These are phyloP conservation scores for Cephonodes hylas DNA, from an alignment of 2,888 invertebrate genomes.

Conservation along the genomic window DNA sequence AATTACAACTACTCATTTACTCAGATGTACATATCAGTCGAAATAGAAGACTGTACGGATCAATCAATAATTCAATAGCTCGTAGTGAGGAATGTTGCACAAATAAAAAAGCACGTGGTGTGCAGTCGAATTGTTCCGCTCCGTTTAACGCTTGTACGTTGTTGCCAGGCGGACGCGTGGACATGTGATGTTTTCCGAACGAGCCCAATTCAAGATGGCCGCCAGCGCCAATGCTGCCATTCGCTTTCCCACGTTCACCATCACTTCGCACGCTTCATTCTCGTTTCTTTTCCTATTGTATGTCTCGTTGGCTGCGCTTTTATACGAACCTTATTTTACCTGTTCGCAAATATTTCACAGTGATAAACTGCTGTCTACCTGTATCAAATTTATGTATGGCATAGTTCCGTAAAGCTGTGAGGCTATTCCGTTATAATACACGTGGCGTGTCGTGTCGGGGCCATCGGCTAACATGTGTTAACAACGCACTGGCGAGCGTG, in stretches of 20 bases:
- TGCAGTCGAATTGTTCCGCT: conserved; percentile 68
- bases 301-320: conserved; percentile 58
- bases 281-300: conserved; percentile 65
- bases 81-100: conserved; percentile 62
- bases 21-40: background rate
- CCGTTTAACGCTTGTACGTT: conserved; percentile 67
- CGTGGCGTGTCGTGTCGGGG: conserved; percentile 42
- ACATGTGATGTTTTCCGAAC: conserved; percentile 73
- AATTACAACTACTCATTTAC: background rate
- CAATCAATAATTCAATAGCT: conserved; percentile 54
- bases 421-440: conserved; percentile 37
- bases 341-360: background rate
- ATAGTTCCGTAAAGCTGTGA: conserved; percentile 50
- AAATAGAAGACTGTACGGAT: conserved; percentile 33
- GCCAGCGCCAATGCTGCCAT: conserved; percentile 56
- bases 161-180: conserved; percentile 75
- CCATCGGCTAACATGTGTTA: conserved; percentile 59
- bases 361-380: background rate
- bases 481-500: conserved; percentile 47
- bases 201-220: conserved; percentile 72
- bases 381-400: background rate
- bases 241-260: conserved; percentile 78
- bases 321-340: conserved; percentile 20
- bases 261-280: conserved; percentile 62
- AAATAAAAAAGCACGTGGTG: conserved; percentile 75